Base-by-base conservation (phyloP, 2,113 vertebrate genomes). In the Silurus asotus region DNA sequence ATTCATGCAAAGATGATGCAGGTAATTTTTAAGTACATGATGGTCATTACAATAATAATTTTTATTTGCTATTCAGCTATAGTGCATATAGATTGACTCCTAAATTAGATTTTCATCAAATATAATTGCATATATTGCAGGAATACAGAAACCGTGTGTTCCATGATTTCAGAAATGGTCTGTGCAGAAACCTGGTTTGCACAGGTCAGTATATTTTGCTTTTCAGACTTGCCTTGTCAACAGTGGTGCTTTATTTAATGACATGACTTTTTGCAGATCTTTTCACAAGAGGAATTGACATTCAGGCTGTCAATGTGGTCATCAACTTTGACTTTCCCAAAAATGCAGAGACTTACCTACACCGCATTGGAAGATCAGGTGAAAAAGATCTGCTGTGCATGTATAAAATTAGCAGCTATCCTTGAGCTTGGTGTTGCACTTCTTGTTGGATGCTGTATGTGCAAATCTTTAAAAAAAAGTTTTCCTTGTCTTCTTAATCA, bases 1-100 rank as follows among this genome's bases (percentile, higher is more conserved):
- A 96, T 96, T 87, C 95, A 96, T 8, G 95, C 95, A 56, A 96
- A 94, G 91, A 96, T 96, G 95, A 96, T 95, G 94, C 95, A 95
- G 95, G 95, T 96, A 72, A 89, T 85, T 91, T 89, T 88, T 61
- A 86, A 88, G 7, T 17, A 64, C 11, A 8, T 20, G 55, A 49
- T 28, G n/a, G n/a, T 78, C 6, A 58, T 25, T 55, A 15, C 5
- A 55, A 55, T 28, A 0, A 77, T 6, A 1, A 37, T 37, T 55
- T 23, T 51, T 77, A 56, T 25, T 37, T 19, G 13, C 48, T 75
- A 20, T 75, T 53, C 10, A 75, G 20, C 11, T 51, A 20, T 2
- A n/a, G 49, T 13, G 14, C 15, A 48, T 9, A 25, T 72, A 72
- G 19, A 10, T 75, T 0, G 48, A 23, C 8, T 23, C 49, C 23